Percentiles rank a stretch among this genome's conserved stretches.
These are phyloP conservation scores for Hippocampus mohnikei DNA, from an alignment of 2,113 vertebrate species.

Conservation along the genomic window DNA sequence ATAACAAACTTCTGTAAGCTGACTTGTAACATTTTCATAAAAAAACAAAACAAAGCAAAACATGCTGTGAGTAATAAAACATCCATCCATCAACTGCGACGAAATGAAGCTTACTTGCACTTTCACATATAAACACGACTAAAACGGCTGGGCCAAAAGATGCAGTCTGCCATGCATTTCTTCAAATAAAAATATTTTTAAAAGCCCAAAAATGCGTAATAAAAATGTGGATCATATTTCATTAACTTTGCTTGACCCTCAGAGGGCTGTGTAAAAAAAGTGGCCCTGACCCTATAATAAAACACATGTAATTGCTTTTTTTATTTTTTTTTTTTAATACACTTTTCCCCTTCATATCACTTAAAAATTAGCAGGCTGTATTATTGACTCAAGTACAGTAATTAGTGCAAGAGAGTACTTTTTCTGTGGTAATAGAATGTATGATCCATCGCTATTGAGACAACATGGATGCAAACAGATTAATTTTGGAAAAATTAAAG, in stretches of 20 bases:
- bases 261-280: neutral
- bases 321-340: neutral
- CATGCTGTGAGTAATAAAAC: conserved; percentile 10
- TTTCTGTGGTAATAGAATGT: neutral
- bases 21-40: too few relatives aligned
- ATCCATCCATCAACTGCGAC: conserved; percentile 5
- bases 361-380: neutral
- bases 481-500: neutral
- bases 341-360: neutral
- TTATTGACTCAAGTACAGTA: neutral
- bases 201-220: neutral
- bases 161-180: neutral
- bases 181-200: neutral
- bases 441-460: neutral
- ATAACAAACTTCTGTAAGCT: neutral
- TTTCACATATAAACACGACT: neutral
- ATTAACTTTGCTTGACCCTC: neutral
- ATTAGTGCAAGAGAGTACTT: neutral
- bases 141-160: neutral
- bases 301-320: neutral
- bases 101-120: neutral
- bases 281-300: neutral
- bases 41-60: conserved; percentile 11
- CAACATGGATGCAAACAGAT: neutral
- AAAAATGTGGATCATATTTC: neutral